Conservation (phyloP, 1,140 invertebrate species). For the Drosophila takahashii region DNA sequence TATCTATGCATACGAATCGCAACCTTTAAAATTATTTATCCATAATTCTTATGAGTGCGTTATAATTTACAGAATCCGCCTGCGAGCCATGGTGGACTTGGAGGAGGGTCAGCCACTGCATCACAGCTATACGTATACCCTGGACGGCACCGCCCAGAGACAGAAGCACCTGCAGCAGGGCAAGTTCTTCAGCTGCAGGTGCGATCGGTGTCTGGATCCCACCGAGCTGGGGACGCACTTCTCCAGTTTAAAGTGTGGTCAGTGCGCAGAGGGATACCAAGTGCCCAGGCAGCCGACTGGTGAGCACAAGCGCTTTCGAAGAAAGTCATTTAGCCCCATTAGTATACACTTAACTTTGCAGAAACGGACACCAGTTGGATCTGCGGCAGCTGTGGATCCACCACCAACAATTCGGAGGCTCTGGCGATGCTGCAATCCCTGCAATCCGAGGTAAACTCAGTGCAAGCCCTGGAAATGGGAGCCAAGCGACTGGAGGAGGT, state of each 20-base stretch:
- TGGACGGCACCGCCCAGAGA: slow-evolving; percentile 90
- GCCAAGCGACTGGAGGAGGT: slow-evolving; percentile 66
- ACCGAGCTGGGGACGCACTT: slow-evolving; percentile 91
- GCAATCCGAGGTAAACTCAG: slow-evolving; percentile 87
- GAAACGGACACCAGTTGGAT: slow-evolving; percentile 89
- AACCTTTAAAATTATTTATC: background rate
- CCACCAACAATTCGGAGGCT: slow-evolving; percentile 87
- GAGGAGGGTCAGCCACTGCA: slow-evolving; percentile 88
- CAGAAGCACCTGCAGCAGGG: slow-evolving; percentile 89
- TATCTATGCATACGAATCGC: too few species aligned
- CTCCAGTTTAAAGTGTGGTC: slow-evolving; percentile 90
- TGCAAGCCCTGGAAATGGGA: slow-evolving; percentile 84
- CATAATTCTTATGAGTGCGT: background rate
- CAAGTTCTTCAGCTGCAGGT: slow-evolving; percentile 92
- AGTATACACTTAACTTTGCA: slow-evolving; percentile 41
- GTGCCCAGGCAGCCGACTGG: slow-evolving; percentile 89
- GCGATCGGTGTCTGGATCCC: slow-evolving; percentile 90
- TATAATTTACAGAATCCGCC: slow-evolving; percentile 86
- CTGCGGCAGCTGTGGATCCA: slow-evolving; percentile 89
- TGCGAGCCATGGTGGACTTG: slow-evolving; percentile 89
- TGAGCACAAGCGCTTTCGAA: slow-evolving; percentile 59
- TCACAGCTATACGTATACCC: slow-evolving; percentile 91
- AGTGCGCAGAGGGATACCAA: slow-evolving; percentile 90
- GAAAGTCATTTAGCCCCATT: background rate
- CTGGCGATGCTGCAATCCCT: slow-evolving; percentile 87